Conservation (phyloP, 1,140 invertebrate genomes). For the Goniozus legneri region DNA sequence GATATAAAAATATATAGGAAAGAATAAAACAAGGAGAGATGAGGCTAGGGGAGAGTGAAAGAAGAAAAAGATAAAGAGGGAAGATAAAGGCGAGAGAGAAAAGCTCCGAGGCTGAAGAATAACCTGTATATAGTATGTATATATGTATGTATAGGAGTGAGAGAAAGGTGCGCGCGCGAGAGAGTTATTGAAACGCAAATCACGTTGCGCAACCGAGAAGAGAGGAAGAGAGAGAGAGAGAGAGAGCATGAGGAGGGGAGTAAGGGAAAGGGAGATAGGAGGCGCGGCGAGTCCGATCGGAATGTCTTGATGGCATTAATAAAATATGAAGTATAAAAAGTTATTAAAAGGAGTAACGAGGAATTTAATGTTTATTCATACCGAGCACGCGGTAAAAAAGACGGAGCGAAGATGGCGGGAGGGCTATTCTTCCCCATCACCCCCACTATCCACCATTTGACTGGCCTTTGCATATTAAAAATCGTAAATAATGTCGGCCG, state of each 20-base stretch:
- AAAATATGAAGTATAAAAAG: constrained; percentile 50
- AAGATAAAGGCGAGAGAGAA: constrained; percentile 3
- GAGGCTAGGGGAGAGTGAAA: not conserved
- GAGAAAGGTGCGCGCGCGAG: constrained; percentile 19
- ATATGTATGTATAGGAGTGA: too few species aligned
- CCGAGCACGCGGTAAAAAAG: constrained; percentile 17
- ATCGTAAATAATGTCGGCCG: constrained; percentile 25
- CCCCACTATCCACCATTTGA: too few species aligned
- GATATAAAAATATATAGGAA: constrained; percentile 1
- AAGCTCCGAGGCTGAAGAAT: constrained; percentile 18
- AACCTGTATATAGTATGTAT: too few species aligned
- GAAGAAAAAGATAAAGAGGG: constrained; percentile 2
- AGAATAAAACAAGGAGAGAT: not conserved
- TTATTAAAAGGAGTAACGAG: constrained; percentile 47
- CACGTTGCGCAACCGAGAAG: constrained; percentile 42
- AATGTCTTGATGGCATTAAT: constrained; percentile 42
- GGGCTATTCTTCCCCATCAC: too few species aligned
- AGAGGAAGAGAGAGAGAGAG: not conserved
- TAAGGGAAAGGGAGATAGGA: not conserved
- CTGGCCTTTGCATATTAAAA: constrained; percentile 35
- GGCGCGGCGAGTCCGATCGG: constrained; percentile 36
- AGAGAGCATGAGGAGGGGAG: not conserved
- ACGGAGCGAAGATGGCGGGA: constrained; percentile 2
- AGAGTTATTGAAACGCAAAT: constrained; percentile 51
- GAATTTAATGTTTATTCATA: constrained; percentile 49